Evolutionary conservation across 2,113 vertebrate genomes (phyloP), one percentile per base, ranked within the genome.

Genomic region (Dasypus novemcinctus): DNA sequence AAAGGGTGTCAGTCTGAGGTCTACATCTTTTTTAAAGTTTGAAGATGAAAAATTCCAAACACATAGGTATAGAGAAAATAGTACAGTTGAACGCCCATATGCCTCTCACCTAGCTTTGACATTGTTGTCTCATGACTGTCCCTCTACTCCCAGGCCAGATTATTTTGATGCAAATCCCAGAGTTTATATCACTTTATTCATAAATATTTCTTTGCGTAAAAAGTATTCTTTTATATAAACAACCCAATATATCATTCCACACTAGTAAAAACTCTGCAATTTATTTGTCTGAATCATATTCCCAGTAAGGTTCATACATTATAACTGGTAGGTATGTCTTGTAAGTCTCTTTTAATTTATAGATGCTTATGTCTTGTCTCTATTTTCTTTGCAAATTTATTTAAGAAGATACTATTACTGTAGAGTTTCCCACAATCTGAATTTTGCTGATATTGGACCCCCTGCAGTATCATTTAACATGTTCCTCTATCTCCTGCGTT

Each of bases 251-350:
- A 64, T 25, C 63, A 66, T 71, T 72, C 88, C 20, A 57, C 11
- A 29, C 91, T 57, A 59, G 21, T 17, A n/a, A 61, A 80, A 92
- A 31, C 49, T n/a, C 54, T 91, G 3, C 7, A 93, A 4, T 84
- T 84, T 33, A 31, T 95, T 84, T 81, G 14, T 96, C 88, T 81
- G 41, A 61, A 46, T 79, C 66, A 75, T 11, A 41, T 79, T 90
- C 46, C 33, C 71, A 64, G 27, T 81, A 83, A 90, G 15, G 6
- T 66, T 91, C 57, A 64, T 41, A 69, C 12, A 23, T 33, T 64
- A 38, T 9, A 31, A 0, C 59, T 78, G 61, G 27, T 46, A 52
- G 66, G 18, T 75, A 0, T 75, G 68, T 90, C 86, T 63, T 90
- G 41, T 64, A 86, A 74, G 8, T 36, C 68, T 76, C 59, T 91